Evolutionary conservation across 2,888 invertebrate species (phyloP), one percentile per base, ranked within the genome.

Genomic region (Calephelis perditalis): DNA sequence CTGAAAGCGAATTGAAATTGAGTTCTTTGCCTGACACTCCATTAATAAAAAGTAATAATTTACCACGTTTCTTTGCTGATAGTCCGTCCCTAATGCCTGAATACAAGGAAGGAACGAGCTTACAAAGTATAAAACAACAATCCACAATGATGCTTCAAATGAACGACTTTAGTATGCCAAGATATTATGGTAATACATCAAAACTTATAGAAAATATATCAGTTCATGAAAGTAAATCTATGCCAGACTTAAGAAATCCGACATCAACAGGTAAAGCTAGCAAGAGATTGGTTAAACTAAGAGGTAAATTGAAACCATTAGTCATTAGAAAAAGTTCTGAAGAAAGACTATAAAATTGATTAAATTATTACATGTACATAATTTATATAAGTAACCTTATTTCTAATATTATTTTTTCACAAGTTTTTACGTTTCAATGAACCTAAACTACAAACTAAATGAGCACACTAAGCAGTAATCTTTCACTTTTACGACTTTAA

Each of bases 141-240:
- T 89, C 92, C 0, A 92, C 91, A 54, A 66, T 84, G 67, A 80
- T 86, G 79, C 85, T 86, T 44, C 82, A 87, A 37, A 88, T 91
- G 64, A 81, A 80, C 58, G 93, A 93, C 66, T 92, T 91, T 60
- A 92, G 93, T 26, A 93, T 93, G 93, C 93, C 93, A 0, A 82
- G 93, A 62, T 93, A 93, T 68, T 93, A 92, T 67, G 91, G 93
- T 0, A 80, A 86, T 2, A 76, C 85, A 1, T 70, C 83, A 0
- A 82, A 85, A 55, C 65, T 78, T 0, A 65, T 72, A 0, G 82
- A 85, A 44, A 71, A 72, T 5, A 64, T 74, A 3, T 74, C 86
- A 0, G 82, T 87, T 0, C 86, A 87, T 44, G 88, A 90, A 59
- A 91, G 91, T 58, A 91, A 88, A 57, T 91, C 91, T 0, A 90